Conservation (phyloP, 2,797 vertebrate genomes). For the Masticophis lateralis region DNA sequence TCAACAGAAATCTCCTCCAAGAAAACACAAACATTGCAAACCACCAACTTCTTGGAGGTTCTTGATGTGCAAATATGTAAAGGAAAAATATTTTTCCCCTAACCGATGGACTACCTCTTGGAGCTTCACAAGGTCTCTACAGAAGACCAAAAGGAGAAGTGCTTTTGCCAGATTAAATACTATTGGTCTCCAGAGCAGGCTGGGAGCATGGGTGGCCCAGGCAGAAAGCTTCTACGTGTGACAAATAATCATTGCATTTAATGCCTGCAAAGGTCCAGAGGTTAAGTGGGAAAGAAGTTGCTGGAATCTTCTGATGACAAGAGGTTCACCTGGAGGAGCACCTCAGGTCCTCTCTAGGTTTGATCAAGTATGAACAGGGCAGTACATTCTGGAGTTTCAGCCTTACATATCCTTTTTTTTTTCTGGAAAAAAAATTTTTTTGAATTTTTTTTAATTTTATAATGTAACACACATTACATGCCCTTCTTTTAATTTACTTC, state of each 20-base stretch:
- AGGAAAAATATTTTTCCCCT: slow-evolving; percentile 48
- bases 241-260: background rate
- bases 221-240: slow-evolving; percentile 38
- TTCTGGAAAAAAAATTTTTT: too few relatives aligned
- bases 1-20: slow-evolving; percentile 61
- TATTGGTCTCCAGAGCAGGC: slow-evolving; percentile 22
- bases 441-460: too few relatives aligned
- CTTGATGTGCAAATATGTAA: slow-evolving; percentile 67
- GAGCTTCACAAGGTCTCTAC: slow-evolving; percentile 23
- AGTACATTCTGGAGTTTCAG: background rate
- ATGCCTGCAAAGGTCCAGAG: too few relatives aligned
- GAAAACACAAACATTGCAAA: slow-evolving; percentile 61
- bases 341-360: background rate
- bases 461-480: background rate
- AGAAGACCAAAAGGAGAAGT: slow-evolving; percentile 39
- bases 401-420: background rate
- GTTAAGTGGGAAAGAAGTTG: background rate
- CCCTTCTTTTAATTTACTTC: background rate
- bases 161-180: slow-evolving; percentile 51
- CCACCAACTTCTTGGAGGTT: slow-evolving; percentile 46
- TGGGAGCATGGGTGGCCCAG: slow-evolving; percentile 48
- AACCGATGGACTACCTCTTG: slow-evolving; percentile 54
- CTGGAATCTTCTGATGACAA: slow-evolving; percentile 2
- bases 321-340: background rate
- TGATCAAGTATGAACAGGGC: background rate